A percentile compares a stretch with the other conserved stretches of the same genome.
phyloP scores from a whole-genome alignment of 1,140 invertebrate species.

The Argopecten irradians region DNA sequence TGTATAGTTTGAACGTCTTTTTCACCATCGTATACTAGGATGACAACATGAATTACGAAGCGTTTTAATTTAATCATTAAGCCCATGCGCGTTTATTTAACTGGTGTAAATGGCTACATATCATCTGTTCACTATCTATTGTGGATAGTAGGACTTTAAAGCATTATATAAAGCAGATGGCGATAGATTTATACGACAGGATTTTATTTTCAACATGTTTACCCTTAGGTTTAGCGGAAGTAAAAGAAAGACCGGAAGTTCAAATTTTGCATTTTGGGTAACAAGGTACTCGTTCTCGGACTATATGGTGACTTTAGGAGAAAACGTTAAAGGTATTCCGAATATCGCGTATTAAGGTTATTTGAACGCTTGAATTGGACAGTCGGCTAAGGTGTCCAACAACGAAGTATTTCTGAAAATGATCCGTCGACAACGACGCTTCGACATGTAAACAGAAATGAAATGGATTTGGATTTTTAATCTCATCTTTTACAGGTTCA shows the following conservation, averaged over 20 bases:
- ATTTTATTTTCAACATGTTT: neutral
- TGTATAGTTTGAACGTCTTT: neutral
- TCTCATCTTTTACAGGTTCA: neutral
- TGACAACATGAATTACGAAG: neutral
- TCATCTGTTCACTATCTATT: neutral
- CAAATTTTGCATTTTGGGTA: neutral
- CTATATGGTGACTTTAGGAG: neutral
- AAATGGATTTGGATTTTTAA: neutral
- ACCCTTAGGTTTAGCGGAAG: constrained; percentile 20
- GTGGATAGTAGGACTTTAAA: neutral
- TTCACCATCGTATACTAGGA: neutral
- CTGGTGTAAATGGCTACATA: neutral
- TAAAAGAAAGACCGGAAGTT: constrained; percentile 8
- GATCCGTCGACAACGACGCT: constrained; percentile 13
- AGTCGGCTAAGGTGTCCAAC: neutral
- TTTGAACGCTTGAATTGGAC: neutral
- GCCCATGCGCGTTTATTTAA: neutral
- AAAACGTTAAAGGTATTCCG: neutral
- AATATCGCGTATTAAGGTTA: neutral
- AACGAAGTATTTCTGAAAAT: neutral
- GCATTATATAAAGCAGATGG: neutral
- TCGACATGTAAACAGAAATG: neutral
- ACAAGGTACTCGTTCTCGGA: neutral
- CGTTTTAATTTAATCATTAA: neutral
- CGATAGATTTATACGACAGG: neutral